A percentile compares a stretch with the other conserved stretches of the same genome.
Conservation (phyloP, 2,113 vertebrate genomes). For the Strix uralensis region DNA sequence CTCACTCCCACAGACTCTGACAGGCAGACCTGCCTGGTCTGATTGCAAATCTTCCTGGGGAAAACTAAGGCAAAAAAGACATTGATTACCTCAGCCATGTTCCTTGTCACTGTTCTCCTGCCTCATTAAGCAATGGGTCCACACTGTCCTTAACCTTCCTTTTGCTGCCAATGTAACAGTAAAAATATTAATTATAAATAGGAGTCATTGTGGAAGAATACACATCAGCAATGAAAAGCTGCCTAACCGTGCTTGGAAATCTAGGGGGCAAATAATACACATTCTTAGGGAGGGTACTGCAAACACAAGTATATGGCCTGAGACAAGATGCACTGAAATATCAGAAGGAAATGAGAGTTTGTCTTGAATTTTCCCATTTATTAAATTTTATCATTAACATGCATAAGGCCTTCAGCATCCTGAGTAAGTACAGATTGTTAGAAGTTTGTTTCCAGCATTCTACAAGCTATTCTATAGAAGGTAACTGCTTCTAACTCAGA, state of each 20-base stretch:
- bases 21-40: neutral
- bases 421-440: neutral
- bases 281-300: neutral
- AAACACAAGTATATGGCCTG: neutral
- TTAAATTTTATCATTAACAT: neutral
- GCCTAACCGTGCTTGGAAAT: rapidly evolving
- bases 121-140: neutral
- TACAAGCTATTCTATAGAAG: neutral
- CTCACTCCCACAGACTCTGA: neutral
- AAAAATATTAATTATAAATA: neutral
- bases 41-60: neutral
- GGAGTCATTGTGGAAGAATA: neutral
- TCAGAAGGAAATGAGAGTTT: neutral
- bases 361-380: neutral
- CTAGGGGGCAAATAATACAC: neutral
- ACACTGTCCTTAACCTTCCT: neutral
- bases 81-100: neutral
- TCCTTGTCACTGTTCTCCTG: neutral
- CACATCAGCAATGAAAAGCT: neutral
- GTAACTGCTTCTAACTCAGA: neutral
- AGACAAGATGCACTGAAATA: neutral
- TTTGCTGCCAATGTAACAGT: neutral
- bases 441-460: neutral
- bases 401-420: neutral
- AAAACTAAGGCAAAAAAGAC: neutral